Conservation (phyloP, 2,113 vertebrate species). For the Larimichthys crocea region DNA sequence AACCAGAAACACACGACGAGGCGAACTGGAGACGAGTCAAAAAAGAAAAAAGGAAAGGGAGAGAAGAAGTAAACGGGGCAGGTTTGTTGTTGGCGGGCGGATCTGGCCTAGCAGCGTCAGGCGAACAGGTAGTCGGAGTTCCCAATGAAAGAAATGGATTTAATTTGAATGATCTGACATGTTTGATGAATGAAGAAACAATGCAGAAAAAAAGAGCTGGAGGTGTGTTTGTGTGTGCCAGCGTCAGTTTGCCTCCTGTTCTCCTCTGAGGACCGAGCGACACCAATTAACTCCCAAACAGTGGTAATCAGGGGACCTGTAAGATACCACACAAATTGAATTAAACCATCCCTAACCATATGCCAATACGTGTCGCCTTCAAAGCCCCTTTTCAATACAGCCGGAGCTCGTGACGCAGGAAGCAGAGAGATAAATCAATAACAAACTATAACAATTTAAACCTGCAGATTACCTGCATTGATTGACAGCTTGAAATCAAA, state of each 20-base stretch:
- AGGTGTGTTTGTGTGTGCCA: conserved; percentile 51
- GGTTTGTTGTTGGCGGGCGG: conserved; percentile 21
- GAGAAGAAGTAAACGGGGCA: conserved; percentile 8
- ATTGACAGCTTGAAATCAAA: conserved; percentile 1
- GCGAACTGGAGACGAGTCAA: conserved; percentile 32
- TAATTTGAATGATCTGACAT: conserved; percentile 40
- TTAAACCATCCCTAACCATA: conserved; percentile 57
- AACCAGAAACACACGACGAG: background rate
- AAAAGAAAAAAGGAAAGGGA: background rate
- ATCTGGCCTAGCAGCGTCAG: conserved; percentile 8
- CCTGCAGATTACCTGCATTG: background rate
- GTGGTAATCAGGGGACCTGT: conserved; percentile 57
- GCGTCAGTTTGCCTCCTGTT: conserved; percentile 50
- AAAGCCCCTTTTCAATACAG: conserved; percentile 35
- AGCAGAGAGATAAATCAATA: conserved; percentile 26
- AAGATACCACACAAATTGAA: conserved; percentile 64
- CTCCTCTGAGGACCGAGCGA: conserved; percentile 48
- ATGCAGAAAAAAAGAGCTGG: conserved; percentile 29
- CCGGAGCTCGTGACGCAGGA: background rate
- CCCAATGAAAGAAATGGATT: conserved; percentile 14
- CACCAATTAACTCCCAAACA: conserved; percentile 72
- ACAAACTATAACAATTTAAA: conserved; percentile 11
- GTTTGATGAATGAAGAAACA: conserved; percentile 57
- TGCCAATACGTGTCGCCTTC: conserved; percentile 53
- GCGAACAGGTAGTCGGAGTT: conserved; percentile 30